Conservation (phyloP, 2,888 invertebrate genomes). For the Amiota communis region DNA sequence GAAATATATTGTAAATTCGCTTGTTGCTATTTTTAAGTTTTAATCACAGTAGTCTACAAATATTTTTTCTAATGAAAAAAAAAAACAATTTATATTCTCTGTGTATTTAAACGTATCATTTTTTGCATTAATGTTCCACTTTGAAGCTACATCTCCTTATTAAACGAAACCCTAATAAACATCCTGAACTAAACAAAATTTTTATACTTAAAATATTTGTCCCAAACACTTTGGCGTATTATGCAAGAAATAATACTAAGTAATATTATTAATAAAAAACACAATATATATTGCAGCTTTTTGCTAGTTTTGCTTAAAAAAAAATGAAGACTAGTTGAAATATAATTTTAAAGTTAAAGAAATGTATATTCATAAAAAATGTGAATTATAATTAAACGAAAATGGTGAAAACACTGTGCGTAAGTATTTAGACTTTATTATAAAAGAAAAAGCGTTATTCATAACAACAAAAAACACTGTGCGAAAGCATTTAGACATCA, state of each 20-base stretch:
- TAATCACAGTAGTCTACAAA: conserved; percentile 68
- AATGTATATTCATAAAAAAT: conserved; percentile 41
- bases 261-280: conserved; percentile 36
- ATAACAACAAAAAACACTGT: conserved; percentile 25
- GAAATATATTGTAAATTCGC: conserved; percentile 64
- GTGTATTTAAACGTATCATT: conserved; percentile 63
- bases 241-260: conserved; percentile 57
- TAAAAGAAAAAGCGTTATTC: conserved; percentile 24
- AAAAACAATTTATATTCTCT: conserved; percentile 48
- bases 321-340: conserved; percentile 64
- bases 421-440: conserved; percentile 34
- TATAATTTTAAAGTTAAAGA: conserved; percentile 47
- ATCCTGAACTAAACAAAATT: conserved; percentile 39
- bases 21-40: conserved; percentile 70
- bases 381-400: background rate
- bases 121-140: conserved; percentile 67
- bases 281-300: conserved; percentile 56
- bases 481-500: conserved; percentile 27
- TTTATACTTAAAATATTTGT: conserved; percentile 53
- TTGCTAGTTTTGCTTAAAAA: conserved; percentile 66
- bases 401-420: conserved; percentile 16
- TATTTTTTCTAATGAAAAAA: conserved; percentile 56
- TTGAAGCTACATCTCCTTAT: conserved; percentile 61
- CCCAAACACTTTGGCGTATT: conserved; percentile 52
- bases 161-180: conserved; percentile 44